A percentile compares a stretch with the other conserved stretches of the same genome.
Evolutionary conservation across 2,797 vertebrate genomes (phyloP).

Genomic region (Streptopelia turtur): DNA sequence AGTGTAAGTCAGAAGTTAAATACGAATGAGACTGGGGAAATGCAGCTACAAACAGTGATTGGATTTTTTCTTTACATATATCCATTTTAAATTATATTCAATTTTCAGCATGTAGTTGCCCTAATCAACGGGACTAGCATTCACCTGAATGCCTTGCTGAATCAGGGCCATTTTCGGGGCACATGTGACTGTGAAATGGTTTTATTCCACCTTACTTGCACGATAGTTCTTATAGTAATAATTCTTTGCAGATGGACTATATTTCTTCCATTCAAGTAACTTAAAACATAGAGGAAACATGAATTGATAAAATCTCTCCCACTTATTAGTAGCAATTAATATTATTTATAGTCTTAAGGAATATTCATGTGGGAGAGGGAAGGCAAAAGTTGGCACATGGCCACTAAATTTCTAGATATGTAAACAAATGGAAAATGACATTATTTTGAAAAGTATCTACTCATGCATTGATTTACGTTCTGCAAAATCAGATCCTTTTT

Average conservation of each 20-base stretch:
- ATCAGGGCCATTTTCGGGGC: neutral
- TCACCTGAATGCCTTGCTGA: neutral
- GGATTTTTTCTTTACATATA: neutral
- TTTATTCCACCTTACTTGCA: neutral
- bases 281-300: neutral
- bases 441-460: neutral
- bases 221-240: neutral
- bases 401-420: neutral
- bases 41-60: neutral
- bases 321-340: neutral
- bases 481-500: neutral
- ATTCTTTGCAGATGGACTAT: neutral
- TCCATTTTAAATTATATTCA: neutral
- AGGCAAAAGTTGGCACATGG: neutral
- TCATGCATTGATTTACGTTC: neutral
- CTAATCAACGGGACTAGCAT: neutral
- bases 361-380: neutral
- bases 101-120: neutral
- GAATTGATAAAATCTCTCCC: neutral
- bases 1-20: neutral
- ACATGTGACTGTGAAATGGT: neutral
- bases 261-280: neutral
- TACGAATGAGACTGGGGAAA: neutral
- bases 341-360: neutral
- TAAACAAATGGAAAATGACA: neutral